These are phyloP conservation scores for Drosophila ananassae DNA, from an alignment of 1,140 invertebrate species.

Conservation along the genomic window DNA sequence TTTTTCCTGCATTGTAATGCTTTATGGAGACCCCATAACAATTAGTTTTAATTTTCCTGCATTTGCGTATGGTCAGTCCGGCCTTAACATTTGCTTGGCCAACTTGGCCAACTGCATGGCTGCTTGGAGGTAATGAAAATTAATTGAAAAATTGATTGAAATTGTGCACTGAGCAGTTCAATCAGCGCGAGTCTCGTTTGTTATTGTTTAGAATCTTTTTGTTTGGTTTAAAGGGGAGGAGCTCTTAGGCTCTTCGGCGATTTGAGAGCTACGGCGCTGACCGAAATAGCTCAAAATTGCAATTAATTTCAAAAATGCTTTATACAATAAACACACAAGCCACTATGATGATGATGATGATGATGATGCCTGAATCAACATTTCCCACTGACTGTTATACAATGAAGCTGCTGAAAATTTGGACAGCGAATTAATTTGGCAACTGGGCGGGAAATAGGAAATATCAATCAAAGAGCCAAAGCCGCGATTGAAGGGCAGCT, in stretches of 20 bases:
- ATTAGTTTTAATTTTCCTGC: slow-evolving; percentile 71
- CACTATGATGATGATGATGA: neutral
- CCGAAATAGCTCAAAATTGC: slow-evolving; percentile 63
- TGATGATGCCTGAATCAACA: neutral
- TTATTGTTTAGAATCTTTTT: slow-evolving; percentile 51
- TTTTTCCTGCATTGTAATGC: slow-evolving; percentile 57
- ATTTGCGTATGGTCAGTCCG: slow-evolving; percentile 42
- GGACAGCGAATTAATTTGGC: slow-evolving; percentile 33
- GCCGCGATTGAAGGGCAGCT: slow-evolving; percentile 27
- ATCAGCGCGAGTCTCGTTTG: slow-evolving; percentile 49
- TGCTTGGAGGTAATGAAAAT: slow-evolving; percentile 63
- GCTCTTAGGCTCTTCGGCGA: slow-evolving; percentile 29
- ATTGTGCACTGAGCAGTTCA: slow-evolving; percentile 59
- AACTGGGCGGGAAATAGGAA: slow-evolving; percentile 17
- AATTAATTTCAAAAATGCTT: slow-evolving; percentile 65
- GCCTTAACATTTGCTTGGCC: slow-evolving; percentile 37
- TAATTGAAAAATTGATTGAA: slow-evolving; percentile 70
- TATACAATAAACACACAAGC: slow-evolving; percentile 61
- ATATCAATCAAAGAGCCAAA: slow-evolving; percentile 37
- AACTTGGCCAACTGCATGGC: neutral
- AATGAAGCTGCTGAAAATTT: slow-evolving; percentile 15
- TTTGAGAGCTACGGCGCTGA: slow-evolving; percentile 33
- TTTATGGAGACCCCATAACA: slow-evolving; percentile 69
- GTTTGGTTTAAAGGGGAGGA: neutral
- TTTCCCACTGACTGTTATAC: slow-evolving; percentile 9